Base-by-base conservation (phyloP, 2,113 vertebrate genomes). In the Rhizomys pruinosus region DNA sequence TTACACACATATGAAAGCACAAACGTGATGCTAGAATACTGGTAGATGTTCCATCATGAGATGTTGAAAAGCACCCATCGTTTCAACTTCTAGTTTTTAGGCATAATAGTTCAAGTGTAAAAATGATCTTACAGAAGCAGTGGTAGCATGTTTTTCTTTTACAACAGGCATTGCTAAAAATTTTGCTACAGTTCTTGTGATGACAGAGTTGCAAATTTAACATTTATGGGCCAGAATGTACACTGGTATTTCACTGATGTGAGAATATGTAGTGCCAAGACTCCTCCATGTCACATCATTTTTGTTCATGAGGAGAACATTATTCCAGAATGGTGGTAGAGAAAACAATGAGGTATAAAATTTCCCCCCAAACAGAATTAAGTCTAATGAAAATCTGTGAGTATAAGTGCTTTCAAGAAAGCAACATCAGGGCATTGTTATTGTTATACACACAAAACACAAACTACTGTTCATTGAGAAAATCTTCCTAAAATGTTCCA, bases 221-320 rank as follows among this genome's bases (percentile, higher is more conserved):
- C 3, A 47, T 3, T 80, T 27, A 27, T 39, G 23, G n/a, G 7
- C 19, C 47, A 92, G 47, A 57, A n/a, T 11, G 61, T 64, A 3
- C 3, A 39, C 59, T 5, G 10, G 11, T 7, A 29, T 64, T 44
- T 29, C 6, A 27, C 5, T 3, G 3, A 3, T 42, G 8, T 44
- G n/a, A 74, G 61, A 69, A 55, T 11, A 5, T 8, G 15, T 10
- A 32, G 66, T 0, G 11, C 32, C 5, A 76, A 57, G 17, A 61
- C 2, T 76, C 3, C 25, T n/a, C 32, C n/a, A 22, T 1, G 5
- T 29, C 3, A 25, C 1, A 10, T 20, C 4, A 64, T 27, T 12
- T 61, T 5, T 82, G 11, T 2, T 52, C 5, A 16, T 34, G 25
- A 63, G 16, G 17, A 11, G 20, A 77, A 39, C 20, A 93, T 61